Percentiles rank a stretch among this genome's conserved stretches.
These are phyloP conservation scores for Silurus asotus DNA, from an alignment of 2,113 vertebrate genomes.

Conservation along the genomic window DNA sequence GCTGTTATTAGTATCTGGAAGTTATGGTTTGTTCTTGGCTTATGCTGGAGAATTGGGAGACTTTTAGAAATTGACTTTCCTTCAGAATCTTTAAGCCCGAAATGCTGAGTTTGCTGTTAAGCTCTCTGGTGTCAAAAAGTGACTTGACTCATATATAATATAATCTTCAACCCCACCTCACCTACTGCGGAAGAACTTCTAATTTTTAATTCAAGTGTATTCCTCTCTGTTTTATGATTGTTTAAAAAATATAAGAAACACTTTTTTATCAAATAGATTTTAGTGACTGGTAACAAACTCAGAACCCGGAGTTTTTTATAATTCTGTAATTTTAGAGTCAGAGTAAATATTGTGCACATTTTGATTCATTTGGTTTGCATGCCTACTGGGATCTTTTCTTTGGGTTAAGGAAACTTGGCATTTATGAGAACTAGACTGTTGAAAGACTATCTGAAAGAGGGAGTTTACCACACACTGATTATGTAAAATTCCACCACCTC, in stretches of 20 bases:
- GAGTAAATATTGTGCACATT: constrained; percentile 36
- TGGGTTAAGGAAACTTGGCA: constrained; percentile 30
- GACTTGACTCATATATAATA: constrained; percentile 55
- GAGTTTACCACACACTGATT: constrained; percentile 53
- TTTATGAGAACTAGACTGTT: constrained; percentile 36
- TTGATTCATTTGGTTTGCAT: constrained; percentile 69
- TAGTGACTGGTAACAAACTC: constrained; percentile 51
- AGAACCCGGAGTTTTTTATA: constrained; percentile 56
- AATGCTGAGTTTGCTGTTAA: constrained; percentile 37
- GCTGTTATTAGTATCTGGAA: constrained; percentile 26
- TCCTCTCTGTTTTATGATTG: constrained; percentile 55
- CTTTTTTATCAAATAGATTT: constrained; percentile 67
- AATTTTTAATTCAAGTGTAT: constrained; percentile 43
- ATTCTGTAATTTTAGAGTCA: constrained; percentile 25
- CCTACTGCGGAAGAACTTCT: constrained; percentile 43
- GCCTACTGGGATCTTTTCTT: constrained; percentile 65
- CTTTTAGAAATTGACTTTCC: constrained; percentile 19
- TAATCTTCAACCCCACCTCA: constrained; percentile 46
- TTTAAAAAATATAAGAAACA: constrained; percentile 54
- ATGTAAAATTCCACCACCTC: constrained; percentile 59
- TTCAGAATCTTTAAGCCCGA: constrained; percentile 35
- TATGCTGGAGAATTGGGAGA: neutral
- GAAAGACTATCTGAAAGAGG: constrained; percentile 40
- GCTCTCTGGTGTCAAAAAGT: constrained; percentile 42
- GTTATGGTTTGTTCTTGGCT: constrained; percentile 11